Conservation (phyloP, 2,113 vertebrate species). For the Megaptera novaeangliae region DNA sequence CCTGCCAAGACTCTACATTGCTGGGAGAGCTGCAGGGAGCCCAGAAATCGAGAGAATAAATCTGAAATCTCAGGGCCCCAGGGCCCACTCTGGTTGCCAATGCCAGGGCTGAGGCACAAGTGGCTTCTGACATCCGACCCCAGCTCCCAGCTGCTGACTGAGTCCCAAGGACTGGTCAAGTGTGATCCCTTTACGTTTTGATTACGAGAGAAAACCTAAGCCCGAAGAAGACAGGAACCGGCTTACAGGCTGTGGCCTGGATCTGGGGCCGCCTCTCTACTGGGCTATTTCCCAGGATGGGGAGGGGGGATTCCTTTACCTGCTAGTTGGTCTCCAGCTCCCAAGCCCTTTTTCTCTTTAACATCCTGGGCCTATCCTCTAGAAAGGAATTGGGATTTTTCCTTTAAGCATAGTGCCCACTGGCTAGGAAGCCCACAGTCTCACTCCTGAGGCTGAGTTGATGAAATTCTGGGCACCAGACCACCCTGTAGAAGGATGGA, state of each 20-base stretch:
- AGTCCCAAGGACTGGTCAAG: background rate
- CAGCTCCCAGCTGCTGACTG: background rate
- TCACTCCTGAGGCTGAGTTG: accelerated
- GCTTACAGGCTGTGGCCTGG: background rate
- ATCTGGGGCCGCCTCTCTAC: background rate
- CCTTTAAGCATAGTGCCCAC: background rate
- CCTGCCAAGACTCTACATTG: background rate
- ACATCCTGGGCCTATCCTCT: background rate
- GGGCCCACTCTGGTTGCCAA: background rate
- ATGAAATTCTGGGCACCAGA: background rate
- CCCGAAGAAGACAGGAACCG: accelerated
- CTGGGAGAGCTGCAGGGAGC: background rate
- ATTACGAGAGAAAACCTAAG: background rate
- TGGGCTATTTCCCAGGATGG: background rate
- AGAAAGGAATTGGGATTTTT: background rate
- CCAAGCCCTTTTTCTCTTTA: background rate
- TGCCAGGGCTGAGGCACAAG: accelerated
- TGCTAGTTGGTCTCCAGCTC: background rate
- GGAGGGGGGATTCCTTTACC: background rate
- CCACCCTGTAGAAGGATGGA: background rate
- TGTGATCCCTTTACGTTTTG: background rate
- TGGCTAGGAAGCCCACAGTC: background rate
- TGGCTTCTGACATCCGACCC: background rate
- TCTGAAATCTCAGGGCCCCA: background rate
- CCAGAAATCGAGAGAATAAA: background rate